These are phyloP conservation scores for Lates calcarifer DNA, from an alignment of 2,113 vertebrate species.

Conservation along the genomic window DNA sequence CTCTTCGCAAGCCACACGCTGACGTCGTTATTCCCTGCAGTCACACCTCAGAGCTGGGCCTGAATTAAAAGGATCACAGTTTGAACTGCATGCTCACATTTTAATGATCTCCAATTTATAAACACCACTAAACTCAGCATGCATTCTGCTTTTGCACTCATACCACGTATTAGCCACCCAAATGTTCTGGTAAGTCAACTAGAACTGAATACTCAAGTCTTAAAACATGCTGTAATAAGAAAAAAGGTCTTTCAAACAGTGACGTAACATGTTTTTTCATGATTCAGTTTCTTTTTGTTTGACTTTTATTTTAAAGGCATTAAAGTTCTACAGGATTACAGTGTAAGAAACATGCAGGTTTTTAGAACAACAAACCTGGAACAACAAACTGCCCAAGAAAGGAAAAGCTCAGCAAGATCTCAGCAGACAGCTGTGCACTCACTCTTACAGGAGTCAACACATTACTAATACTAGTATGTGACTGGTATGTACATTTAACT, in stretches of 20 bases:
- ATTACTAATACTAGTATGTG: conserved; percentile 29
- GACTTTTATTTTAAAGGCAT: conserved; percentile 27
- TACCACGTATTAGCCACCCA: conserved; percentile 31
- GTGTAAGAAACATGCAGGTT: conserved; percentile 8
- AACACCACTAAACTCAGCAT: conserved; percentile 53
- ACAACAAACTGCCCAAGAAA: conserved; percentile 45
- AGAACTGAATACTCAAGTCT: conserved; percentile 29
- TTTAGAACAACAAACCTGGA: conserved; percentile 60
- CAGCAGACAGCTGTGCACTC: conserved; percentile 49
- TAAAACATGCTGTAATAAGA: conserved; percentile 20
- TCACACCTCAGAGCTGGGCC: conserved; percentile 41
- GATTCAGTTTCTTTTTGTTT: conserved; percentile 21
- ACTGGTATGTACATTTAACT: conserved; percentile 34
- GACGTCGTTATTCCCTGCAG: conserved; percentile 66
- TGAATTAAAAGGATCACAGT: conserved; percentile 58
- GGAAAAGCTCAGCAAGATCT: conserved; percentile 47
- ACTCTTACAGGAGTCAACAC: conserved; percentile 49
- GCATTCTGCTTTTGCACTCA: conserved; percentile 39
- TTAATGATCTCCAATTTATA: conserved; percentile 57
- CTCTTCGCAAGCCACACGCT: conserved; percentile 44
- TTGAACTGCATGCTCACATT: conserved; percentile 49
- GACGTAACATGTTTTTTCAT: conserved; percentile 28
- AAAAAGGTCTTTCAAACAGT: conserved; percentile 11
- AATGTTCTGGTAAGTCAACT: conserved; percentile 36
- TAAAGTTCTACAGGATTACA: conserved; percentile 4